These are phyloP conservation scores for Trichonephila inaurata DNA, from an alignment of 1,140 invertebrate species.

Conservation along the genomic window DNA sequence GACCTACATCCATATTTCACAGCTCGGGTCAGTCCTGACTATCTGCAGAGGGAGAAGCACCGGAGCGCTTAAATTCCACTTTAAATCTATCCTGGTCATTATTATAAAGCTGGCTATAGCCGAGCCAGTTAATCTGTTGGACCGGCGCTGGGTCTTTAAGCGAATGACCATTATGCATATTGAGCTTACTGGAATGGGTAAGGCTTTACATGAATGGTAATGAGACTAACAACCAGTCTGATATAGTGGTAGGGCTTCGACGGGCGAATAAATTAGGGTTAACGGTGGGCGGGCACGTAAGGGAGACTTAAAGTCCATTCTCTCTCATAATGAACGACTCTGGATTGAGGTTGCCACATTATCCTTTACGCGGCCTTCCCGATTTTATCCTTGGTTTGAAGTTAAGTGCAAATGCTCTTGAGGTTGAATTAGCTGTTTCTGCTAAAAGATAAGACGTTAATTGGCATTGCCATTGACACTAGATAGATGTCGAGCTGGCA, in stretches of 20 bases:
- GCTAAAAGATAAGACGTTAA: slow-evolving; percentile 9
- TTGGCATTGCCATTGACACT: not conserved
- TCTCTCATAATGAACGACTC: slow-evolving; percentile 3
- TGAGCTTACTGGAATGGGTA: slow-evolving; percentile 38
- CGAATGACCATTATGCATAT: slow-evolving; percentile 67
- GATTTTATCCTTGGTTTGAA: not conserved
- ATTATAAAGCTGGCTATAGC: slow-evolving; percentile 12
- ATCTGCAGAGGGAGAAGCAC: not conserved
- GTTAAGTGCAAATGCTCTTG: not conserved
- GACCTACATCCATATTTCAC: not conserved
- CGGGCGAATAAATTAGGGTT: slow-evolving; percentile 64
- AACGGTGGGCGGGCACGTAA: slow-evolving; percentile 6
- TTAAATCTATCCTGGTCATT: slow-evolving; percentile 37
- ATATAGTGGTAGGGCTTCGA: not conserved
- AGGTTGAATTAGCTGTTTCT: not conserved
- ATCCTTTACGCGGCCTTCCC: not conserved
- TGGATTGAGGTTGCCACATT: not conserved
- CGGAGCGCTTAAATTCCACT: slow-evolving; percentile 35
- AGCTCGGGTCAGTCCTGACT: not conserved
- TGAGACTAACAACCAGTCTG: slow-evolving; percentile 19
- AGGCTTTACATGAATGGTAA: slow-evolving; percentile 63
- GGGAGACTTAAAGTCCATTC: not conserved
- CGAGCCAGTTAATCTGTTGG: slow-evolving; percentile 26
- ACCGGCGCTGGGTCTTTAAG: not conserved
- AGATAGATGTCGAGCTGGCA: no score